These are phyloP conservation scores for Poeciliopsis presidionis DNA, from an alignment of 2,797 vertebrate genomes.

Conservation along the genomic window DNA sequence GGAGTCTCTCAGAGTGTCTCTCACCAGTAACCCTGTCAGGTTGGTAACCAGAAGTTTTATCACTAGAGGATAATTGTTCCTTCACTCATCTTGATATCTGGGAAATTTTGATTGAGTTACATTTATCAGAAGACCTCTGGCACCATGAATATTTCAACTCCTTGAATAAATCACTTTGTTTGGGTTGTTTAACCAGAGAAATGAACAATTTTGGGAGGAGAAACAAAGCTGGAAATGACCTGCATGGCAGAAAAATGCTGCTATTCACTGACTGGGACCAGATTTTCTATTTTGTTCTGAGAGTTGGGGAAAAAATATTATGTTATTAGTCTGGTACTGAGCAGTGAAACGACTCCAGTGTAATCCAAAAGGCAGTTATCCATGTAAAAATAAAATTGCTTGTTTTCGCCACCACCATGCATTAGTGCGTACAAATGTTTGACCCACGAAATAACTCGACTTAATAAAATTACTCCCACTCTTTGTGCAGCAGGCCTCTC, in stretches of 20 bases:
- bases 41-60: constrained; percentile 65
- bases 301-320: neutral
- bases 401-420: neutral
- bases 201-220: neutral
- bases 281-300: constrained; percentile 1
- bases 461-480: neutral
- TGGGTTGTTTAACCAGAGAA: neutral
- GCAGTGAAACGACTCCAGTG: neutral
- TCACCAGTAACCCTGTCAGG: constrained; percentile 99
- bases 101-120: neutral
- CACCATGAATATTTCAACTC: neutral
- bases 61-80: neutral
- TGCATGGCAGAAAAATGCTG: neutral
- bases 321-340: neutral
- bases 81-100: neutral
- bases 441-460: constrained; percentile 3
- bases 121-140: neutral
- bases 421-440: constrained; percentile 4
- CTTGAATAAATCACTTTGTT: neutral
- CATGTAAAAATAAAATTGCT: constrained; percentile 7
- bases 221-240: neutral
- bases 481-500: constrained; percentile 8
- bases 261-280: neutral
- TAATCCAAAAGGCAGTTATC: neutral
- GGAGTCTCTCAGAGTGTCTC: constrained; percentile 95